Conservation (phyloP, 2,797 vertebrate species). For the Gadopsis marmoratus region DNA sequence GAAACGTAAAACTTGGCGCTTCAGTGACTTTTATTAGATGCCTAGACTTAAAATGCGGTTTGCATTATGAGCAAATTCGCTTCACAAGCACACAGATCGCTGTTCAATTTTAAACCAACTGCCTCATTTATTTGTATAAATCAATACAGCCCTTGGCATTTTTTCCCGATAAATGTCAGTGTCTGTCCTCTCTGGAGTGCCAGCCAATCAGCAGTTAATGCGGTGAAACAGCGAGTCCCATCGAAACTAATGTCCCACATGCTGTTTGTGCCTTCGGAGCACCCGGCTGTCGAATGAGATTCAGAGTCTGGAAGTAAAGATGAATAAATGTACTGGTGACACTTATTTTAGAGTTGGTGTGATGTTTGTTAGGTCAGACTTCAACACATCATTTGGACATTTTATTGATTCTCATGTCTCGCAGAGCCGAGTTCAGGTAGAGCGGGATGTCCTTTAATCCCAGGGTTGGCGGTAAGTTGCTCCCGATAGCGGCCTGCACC, state of each 20-base stretch:
- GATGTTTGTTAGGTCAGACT: background rate
- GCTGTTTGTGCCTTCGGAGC: background rate
- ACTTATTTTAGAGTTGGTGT: background rate
- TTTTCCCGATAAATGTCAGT: background rate
- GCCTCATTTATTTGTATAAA: constrained; percentile 25
- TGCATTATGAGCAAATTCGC: background rate
- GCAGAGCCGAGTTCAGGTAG: no score
- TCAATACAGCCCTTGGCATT: background rate
- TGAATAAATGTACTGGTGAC: background rate
- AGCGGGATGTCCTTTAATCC: no score
- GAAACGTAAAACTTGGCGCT: constrained; percentile 2
- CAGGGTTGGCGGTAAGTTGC: no score
- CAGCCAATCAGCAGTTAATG: constrained; percentile 26
- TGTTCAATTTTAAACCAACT: background rate
- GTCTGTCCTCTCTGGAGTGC: background rate
- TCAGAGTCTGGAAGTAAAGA: background rate
- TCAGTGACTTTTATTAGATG: background rate
- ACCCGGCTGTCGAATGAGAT: constrained; percentile 4
- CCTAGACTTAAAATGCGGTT: background rate
- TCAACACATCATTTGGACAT: background rate
- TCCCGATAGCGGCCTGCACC: no score
- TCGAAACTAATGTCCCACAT: constrained; percentile 12
- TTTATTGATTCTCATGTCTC: background rate
- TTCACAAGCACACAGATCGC: background rate
- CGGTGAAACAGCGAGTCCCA: constrained; percentile 1